Base-by-base conservation (phyloP, 2,888 invertebrate genomes). In the Pyralis farinalis region DNA sequence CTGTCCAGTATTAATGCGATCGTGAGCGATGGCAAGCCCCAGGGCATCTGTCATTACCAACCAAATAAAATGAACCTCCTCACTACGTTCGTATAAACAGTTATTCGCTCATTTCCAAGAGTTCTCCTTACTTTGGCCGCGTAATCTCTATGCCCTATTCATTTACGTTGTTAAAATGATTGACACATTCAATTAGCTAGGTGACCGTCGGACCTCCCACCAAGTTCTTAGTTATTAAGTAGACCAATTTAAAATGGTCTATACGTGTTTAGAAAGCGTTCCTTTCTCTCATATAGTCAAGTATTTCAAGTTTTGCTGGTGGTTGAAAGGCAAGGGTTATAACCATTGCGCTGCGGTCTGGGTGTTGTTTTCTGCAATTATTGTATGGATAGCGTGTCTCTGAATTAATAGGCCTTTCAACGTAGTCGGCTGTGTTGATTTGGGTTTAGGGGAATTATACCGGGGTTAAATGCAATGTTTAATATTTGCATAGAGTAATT, bases 141-240 rank as follows among this genome's bases (percentile, higher is more conserved):
- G 55, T 63, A 66, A 61, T 53, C 65, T 71, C 72, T 77, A 74
- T 77, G 75, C 80, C 73, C 83, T 80, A 85, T 87, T 89, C 83
- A 87, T 91, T 91, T 90, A 86, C 88, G 90, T 93, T 92, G 93
- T 93, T 93, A 93, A 91, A 90, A 90, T 93, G 93, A 93, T 93
- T 93, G 93, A 93, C 93, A 93, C 90, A 91, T 93, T 93, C 93
- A 93, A 93, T 93, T 93, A 93, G 93, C 82, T 77, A 85, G 87
- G 90, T 91, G 91, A 91, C 90, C 89, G 90, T 71, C 77, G 80
- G 87, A 90, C 88, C 90, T 89, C 90, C 89, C 89, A 88, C 73
- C 84, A 74, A 76, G 77, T 74, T 75, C 77, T 71, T 71, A 72
- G 71, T 73, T 68, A 75, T 74, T 74, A 71, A 69, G 53, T 12